A percentile compares a stretch with the other conserved stretches of the same genome.
Conservation (phyloP, 1,140 invertebrate species). For the Acyrthosiphon pisum region DNA sequence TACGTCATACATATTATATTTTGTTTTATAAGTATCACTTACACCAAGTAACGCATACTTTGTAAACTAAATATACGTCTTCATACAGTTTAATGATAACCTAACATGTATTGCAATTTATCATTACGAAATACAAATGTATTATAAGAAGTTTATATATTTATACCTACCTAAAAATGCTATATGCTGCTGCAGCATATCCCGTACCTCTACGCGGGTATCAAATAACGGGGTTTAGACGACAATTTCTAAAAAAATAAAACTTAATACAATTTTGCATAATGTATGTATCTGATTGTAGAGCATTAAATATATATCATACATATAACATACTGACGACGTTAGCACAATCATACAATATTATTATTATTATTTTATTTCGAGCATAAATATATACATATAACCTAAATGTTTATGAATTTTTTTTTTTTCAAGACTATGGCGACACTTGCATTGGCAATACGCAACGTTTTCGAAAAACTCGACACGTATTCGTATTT, state of each 20-base stretch:
- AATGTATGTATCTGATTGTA: background rate
- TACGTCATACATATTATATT: conserved; percentile 33
- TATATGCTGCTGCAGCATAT: background rate
- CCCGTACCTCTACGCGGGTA: background rate
- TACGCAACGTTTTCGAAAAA: background rate
- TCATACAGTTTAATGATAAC: background rate
- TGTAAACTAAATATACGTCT: background rate
- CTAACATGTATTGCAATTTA: background rate
- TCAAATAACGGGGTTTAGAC: background rate
- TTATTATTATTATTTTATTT: background rate
- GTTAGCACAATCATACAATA: background rate
- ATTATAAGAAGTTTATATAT: background rate
- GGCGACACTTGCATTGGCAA: background rate
- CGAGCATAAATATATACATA: background rate
- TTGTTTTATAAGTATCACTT: background rate
- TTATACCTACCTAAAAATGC: background rate
- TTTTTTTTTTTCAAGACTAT: background rate
- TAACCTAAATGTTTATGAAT: background rate
- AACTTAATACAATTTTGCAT: background rate
- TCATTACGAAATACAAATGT: conserved; percentile 25
- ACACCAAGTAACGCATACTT: conserved; percentile 36
- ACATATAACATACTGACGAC: background rate
- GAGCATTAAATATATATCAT: background rate
- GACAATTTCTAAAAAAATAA: background rate
- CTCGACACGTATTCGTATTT: background rate